These are phyloP conservation scores for Hozukius guyotensis DNA, from an alignment of 2,797 vertebrate genomes.

Conservation along the genomic window DNA sequence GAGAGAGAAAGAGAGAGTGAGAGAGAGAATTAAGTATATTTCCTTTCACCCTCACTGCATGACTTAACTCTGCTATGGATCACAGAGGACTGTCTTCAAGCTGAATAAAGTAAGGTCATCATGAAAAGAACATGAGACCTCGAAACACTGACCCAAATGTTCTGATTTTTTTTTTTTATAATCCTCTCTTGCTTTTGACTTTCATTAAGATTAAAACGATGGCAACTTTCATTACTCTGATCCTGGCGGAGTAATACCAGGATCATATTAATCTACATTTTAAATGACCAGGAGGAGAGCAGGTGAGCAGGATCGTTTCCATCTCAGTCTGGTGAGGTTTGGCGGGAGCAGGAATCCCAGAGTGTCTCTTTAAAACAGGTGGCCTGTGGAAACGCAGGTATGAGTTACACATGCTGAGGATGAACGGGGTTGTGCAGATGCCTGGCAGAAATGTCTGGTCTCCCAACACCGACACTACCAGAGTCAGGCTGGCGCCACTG, in stretches of 20 bases:
- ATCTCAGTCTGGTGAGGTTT: conserved; percentile 8
- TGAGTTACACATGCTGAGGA: conserved; percentile 61
- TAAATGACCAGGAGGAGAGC: neutral
- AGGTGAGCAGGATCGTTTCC: neutral
- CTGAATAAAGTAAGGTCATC: conserved; percentile 41
- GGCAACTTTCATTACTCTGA: neutral
- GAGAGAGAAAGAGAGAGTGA: neutral
- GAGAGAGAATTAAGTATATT: neutral
- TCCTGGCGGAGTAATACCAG: neutral
- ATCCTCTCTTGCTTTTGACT: neutral
- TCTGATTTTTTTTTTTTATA: neutral
- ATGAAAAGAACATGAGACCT: conserved; percentile 61
- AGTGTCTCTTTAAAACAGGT: conserved; percentile 36
- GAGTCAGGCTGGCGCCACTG: conserved; percentile 72
- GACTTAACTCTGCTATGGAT: conserved; percentile 48
- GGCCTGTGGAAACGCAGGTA: conserved; percentile 45
- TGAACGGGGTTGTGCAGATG: conserved; percentile 23
- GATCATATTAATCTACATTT: neutral
- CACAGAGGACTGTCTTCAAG: conserved; percentile 24
- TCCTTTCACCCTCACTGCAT: conserved; percentile 28
- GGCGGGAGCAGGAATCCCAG: conserved; percentile 1
- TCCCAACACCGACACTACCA: conserved; percentile 59
- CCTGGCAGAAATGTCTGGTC: conserved; percentile 48
- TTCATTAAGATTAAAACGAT: neutral
- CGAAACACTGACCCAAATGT: conserved; percentile 17